Conservation (phyloP, 2,797 vertebrate species). For the Prionace glauca region DNA sequence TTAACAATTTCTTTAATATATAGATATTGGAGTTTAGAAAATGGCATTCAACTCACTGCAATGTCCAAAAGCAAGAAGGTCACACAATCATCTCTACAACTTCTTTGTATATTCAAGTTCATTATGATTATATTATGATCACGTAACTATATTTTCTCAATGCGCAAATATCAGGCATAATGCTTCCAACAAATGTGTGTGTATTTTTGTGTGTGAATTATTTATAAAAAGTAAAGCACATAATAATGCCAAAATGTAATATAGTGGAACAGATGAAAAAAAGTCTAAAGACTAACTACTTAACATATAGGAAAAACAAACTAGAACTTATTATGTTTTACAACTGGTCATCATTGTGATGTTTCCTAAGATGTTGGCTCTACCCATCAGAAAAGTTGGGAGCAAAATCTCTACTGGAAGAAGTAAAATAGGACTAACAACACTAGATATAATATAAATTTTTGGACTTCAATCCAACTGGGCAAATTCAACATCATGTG, state of each 20-base stretch:
- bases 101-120: background rate
- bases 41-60: background rate
- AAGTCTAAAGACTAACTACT: background rate
- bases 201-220: background rate
- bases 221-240: background rate
- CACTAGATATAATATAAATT: background rate
- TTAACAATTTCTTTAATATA: constrained; percentile 18
- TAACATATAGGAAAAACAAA: background rate
- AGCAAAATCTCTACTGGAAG: background rate
- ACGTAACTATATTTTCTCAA: background rate
- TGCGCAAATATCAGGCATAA: background rate
- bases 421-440: background rate
- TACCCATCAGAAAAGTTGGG: background rate
- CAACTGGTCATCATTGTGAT: background rate
- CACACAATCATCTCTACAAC: background rate
- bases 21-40: background rate
- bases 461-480: background rate
- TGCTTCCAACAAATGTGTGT: background rate
- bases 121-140: background rate
- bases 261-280: background rate
- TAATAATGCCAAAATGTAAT: background rate
- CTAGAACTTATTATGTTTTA: background rate
- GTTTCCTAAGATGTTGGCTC: background rate
- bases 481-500: background rate
- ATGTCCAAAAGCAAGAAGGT: constrained; percentile 1